phyloP scores from a whole-genome alignment of 2,888 invertebrate genomes.

The Rutpela maculata region DNA sequence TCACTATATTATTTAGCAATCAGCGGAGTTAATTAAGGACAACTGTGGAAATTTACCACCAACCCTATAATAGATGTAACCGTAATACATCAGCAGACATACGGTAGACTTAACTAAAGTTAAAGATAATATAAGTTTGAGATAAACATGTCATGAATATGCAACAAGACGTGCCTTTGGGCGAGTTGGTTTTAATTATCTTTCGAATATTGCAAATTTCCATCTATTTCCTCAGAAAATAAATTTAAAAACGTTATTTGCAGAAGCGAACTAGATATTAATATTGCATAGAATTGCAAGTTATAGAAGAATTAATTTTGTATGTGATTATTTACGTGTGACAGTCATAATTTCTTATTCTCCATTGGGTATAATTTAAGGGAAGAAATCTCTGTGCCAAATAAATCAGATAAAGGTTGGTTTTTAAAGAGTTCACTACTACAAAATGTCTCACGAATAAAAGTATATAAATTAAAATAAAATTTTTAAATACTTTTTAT shows the following conservation, averaged over 20 bases:
- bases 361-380: too few species aligned
- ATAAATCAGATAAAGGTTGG: too few species aligned
- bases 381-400: too few species aligned
- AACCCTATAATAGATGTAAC: conserved; percentile 53
- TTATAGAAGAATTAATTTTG: background rate
- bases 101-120: conserved; percentile 69
- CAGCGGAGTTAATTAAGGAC: background rate
- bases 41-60: conserved; percentile 28
- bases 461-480: too few species aligned
- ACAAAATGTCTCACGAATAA: too few species aligned
- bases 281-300: conserved; percentile 4
- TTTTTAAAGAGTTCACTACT: too few species aligned
- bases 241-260: conserved; percentile 40
- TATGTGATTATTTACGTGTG: too few species aligned
- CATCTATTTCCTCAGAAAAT: conserved; percentile 55
- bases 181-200: conserved; percentile 65
- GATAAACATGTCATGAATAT: conserved; percentile 73
- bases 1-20: too few species aligned
- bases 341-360: too few species aligned
- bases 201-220: conserved; percentile 66
- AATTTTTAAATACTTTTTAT: too few species aligned
- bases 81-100: conserved; percentile 59
- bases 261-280: conserved; percentile 19
- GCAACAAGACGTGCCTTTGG: conserved; percentile 63
- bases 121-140: conserved; percentile 74